Evolutionary conservation across 2,113 vertebrate species (phyloP).

Genomic region (Phyllopteryx taeniolatus): DNA sequence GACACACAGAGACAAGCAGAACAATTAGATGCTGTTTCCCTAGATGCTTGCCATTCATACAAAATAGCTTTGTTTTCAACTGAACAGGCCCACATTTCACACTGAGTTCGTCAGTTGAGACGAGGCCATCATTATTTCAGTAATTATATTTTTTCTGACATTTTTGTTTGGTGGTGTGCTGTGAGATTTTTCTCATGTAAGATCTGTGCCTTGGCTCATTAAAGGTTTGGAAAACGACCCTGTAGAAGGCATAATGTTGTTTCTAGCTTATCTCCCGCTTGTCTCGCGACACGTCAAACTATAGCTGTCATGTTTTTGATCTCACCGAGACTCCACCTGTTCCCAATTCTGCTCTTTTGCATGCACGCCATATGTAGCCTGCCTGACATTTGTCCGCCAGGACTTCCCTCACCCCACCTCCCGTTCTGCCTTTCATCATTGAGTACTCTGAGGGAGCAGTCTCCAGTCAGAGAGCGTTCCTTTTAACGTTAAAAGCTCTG

Average conservation of each 20-base stretch:
- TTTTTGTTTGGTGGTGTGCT: background rate
- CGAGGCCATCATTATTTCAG: background rate
- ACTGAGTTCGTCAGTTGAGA: too few species aligned
- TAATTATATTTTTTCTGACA: background rate
- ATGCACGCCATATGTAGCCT: constrained; percentile 28
- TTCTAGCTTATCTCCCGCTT: background rate
- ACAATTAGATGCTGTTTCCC: too few species aligned
- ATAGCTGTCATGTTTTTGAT: background rate
- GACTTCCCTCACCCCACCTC: constrained; percentile 25
- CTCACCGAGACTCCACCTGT: background rate
- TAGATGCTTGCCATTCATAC: too few species aligned
- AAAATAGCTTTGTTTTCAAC: too few species aligned
- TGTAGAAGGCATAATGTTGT: background rate
- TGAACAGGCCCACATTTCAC: too few species aligned
- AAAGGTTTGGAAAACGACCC: background rate
- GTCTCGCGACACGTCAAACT: background rate
- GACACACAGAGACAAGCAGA: too few species aligned
- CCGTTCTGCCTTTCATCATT: constrained; percentile 41
- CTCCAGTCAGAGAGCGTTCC: constrained; percentile 26
- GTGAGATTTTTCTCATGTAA: background rate
- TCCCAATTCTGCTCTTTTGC: background rate
- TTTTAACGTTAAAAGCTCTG: constrained; percentile 35
- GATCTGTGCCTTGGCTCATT: background rate
- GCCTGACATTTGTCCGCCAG: constrained; percentile 32
- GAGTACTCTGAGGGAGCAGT: constrained; percentile 34